Conservation (phyloP, 2,797 vertebrate species). For the Cirrhinus mrigala region DNA sequence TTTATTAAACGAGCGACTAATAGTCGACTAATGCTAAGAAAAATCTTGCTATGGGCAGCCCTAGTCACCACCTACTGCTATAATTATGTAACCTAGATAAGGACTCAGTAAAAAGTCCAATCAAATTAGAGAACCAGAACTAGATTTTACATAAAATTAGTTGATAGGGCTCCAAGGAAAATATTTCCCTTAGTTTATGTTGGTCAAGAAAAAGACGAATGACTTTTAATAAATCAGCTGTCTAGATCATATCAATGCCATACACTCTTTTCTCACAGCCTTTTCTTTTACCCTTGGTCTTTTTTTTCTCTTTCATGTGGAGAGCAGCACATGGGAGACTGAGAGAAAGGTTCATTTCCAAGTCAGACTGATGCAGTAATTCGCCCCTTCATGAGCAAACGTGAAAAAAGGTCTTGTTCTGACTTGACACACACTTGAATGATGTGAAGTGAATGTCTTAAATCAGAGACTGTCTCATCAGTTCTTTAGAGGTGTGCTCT, state of each 20-base stretch:
- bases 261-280: neutral
- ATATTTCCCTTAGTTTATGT: neutral
- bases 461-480: slow-evolving; percentile 5
- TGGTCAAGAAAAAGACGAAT: neutral
- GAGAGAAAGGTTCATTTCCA: neutral
- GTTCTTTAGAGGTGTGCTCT: slow-evolving; percentile 2
- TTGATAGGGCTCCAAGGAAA: neutral
- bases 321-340: neutral
- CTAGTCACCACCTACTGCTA: too few relatives aligned
- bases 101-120: neutral
- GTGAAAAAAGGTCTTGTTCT: slow-evolving; percentile 17
- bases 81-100: neutral
- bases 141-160: neutral
- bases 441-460: neutral
- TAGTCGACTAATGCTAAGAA: too few relatives aligned
- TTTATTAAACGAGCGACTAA: too few relatives aligned
- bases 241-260: slow-evolving; percentile 17
- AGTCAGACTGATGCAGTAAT: slow-evolving; percentile 13
- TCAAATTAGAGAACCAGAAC: neutral
- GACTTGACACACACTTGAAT: neutral
- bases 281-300: neutral
- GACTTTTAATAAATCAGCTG: neutral
- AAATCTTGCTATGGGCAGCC: too few relatives aligned
- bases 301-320: neutral
- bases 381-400: neutral